Evolutionary conservation across 1,140 invertebrate species (phyloP), one percentile per base, ranked within the genome.

Genomic region (Drosophila ohnishii): DNA sequence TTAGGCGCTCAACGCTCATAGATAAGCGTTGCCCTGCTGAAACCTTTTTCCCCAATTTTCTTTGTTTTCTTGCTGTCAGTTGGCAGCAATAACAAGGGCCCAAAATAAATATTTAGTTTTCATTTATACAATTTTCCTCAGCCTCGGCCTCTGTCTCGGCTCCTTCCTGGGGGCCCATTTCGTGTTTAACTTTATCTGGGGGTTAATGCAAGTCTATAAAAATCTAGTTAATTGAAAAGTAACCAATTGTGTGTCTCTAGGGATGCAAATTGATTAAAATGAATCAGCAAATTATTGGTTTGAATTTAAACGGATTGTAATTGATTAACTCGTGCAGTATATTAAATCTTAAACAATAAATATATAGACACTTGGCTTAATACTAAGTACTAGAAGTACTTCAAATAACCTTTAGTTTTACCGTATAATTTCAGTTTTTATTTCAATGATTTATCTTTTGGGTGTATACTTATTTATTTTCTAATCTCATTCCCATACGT

Each of bases 81-180:
- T 60, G 63, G 47, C 61, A 65, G 81, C 80, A 77, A 66, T 84
- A 85, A 86, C 75, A 81, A 86, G 72, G 60, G 66, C 62, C 60
- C 83, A 83, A 78, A 74, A 70, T 76, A 88, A 88, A 88, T 88
- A 88, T 88, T 88, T 89, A 88, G 85, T 89, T 88, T 89, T 88
- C 84, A 88, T 89, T 88, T 88, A 89, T 84, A 82, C 85, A 72
- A 78, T 89, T 78, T 88, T 62, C 48, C 40, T 42, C 30, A 50
- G 28, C 34, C 30, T 30, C 6, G 22, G 44, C 16, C 37, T 67
- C 48, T 35, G 64, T 28, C 22, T 13, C 34, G 14, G 5, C 22
- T 48, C 25, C 61, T 66, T 62, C 53, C 61, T 57, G 50, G 57
- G 66, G 19, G 50, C 67, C 65, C 69, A 57, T 59, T 62, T 82